Conservation (phyloP, 2,888 invertebrate species). For the Rotaria sp. region DNA sequence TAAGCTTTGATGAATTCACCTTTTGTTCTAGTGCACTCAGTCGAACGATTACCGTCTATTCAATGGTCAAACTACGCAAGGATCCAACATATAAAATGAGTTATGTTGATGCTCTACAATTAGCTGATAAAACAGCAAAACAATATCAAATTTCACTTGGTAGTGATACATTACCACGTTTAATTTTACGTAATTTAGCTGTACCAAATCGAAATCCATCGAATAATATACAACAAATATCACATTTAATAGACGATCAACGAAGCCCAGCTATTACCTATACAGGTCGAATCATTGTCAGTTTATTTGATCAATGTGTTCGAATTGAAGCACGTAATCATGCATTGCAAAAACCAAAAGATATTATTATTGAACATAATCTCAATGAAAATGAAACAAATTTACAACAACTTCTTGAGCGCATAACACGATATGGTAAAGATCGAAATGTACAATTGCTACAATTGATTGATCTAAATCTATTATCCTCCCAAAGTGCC, state of each 20-base stretch:
- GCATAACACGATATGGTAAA: not conserved
- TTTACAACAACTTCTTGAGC: not conserved
- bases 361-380: not conserved
- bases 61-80: not conserved
- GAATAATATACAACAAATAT: not conserved
- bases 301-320: not conserved
- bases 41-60: not conserved
- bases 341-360: not conserved
- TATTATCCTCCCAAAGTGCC: not conserved
- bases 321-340: not conserved
- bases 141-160: constrained; percentile 19
- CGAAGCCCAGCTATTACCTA: not conserved
- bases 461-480: not conserved
- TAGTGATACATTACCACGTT: not conserved
- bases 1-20: not conserved
- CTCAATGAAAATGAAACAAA: constrained; percentile 2
- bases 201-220: not conserved
- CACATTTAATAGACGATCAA: not conserved
- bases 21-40: not conserved
- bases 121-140: constrained; percentile 6
- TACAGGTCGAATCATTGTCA: not conserved
- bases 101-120: not conserved
- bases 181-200: not conserved
- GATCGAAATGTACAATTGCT: constrained; percentile 9
- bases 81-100: not conserved